phyloP scores from a whole-genome alignment of 2,797 vertebrate genomes.

The Lithobates sylvaticus region DNA sequence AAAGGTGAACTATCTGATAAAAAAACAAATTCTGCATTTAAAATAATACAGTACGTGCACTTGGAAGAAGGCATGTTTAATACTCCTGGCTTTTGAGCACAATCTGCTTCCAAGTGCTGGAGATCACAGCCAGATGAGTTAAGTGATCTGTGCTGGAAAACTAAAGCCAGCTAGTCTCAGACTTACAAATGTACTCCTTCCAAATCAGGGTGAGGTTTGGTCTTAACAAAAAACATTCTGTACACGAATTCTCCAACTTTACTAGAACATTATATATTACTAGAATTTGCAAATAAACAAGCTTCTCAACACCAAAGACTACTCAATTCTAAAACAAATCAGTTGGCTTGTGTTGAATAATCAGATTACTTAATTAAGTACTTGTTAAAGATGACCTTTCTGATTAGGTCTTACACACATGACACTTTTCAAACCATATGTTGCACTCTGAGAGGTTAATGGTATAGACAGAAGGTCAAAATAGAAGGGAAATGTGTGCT shows the following conservation, averaged over 20 bases:
- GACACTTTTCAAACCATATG: not conserved
- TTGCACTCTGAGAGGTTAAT: not conserved
- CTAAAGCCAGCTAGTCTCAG: conserved; percentile 31
- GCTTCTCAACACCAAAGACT: not conserved
- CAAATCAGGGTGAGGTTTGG: conserved; percentile 48
- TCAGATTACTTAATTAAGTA: not conserved
- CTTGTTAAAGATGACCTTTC: not conserved
- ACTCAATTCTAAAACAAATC: not conserved
- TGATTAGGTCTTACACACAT: not conserved
- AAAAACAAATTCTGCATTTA: conserved; percentile 31
- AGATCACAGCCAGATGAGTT: conserved; percentile 56
- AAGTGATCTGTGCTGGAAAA: conserved; percentile 49
- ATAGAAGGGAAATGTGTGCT: no score
- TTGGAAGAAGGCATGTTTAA: conserved; percentile 49
- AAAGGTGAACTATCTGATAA: conserved; percentile 38
- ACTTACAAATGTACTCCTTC: conserved; percentile 16
- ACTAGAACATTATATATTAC: not conserved
- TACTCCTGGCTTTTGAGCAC: conserved; percentile 30
- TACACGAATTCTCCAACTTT: conserved; percentile 1
- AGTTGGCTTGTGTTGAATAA: not conserved
- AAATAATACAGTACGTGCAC: conserved; percentile 34
- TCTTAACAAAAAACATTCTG: conserved; percentile 23
- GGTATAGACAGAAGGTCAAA: not conserved
- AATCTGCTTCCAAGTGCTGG: conserved; percentile 43
- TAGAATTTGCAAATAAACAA: conserved; percentile 1